Evolutionary conservation across 1,140 invertebrate genomes (phyloP).

Genomic region (Melitaea cinxia): DNA sequence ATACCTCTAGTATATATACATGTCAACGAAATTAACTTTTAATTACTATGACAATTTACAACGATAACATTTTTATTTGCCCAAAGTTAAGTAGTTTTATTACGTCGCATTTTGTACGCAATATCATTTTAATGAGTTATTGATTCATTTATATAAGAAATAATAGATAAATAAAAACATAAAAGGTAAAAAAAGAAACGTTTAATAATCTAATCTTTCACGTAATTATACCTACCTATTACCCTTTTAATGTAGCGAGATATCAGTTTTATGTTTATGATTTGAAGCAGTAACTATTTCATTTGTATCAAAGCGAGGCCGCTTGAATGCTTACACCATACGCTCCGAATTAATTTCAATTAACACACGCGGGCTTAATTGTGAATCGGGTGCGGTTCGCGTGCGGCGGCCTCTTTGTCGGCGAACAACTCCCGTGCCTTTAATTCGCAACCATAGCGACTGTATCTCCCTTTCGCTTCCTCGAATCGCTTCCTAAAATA

Average conservation of each 20-base stretch:
- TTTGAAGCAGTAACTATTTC: slow-evolving; percentile 13
- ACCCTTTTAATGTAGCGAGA: not conserved
- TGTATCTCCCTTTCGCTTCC: slow-evolving; percentile 59
- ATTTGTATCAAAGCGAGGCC: slow-evolving; percentile 33
- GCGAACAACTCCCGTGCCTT: slow-evolving; percentile 56
- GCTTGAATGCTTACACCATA: slow-evolving; percentile 55
- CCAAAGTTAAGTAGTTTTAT: not conserved
- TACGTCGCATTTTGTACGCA: not conserved
- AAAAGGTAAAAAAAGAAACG: not conserved
- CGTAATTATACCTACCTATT: slow-evolving; percentile 1
- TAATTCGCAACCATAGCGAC: slow-evolving; percentile 57
- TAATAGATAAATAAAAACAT: not conserved
- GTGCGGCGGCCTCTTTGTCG: slow-evolving; percentile 77
- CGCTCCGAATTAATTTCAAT: slow-evolving; percentile 77
- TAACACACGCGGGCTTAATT: slow-evolving; percentile 79
- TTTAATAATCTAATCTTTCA: slow-evolving; percentile 3
- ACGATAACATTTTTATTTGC: not conserved
- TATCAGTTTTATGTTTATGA: slow-evolving; percentile 12
- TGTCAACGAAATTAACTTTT: not conserved
- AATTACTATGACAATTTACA: not conserved
- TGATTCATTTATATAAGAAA: not conserved
- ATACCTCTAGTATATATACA: too few relatives aligned
- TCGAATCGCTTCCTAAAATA: slow-evolving; percentile 79
- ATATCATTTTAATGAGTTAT: not conserved
- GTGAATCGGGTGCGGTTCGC: slow-evolving; percentile 75